A percentile compares a stretch with the other conserved stretches of the same genome.
Conservation (phyloP, 2,113 vertebrate species). For the Murina feae region DNA sequence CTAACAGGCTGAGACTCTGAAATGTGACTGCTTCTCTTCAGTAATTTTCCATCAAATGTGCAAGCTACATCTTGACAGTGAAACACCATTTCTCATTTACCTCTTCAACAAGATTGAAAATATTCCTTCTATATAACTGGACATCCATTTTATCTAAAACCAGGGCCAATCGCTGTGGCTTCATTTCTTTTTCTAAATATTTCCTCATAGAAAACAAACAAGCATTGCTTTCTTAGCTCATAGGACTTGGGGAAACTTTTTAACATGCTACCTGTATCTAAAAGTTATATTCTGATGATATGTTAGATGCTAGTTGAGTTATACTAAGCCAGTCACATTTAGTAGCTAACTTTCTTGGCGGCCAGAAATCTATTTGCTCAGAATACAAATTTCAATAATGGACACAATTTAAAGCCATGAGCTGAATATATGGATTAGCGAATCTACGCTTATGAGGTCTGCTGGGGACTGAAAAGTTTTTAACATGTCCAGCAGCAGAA, state of each 20-base stretch:
- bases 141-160: conserved; percentile 55
- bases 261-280: neutral
- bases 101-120: conserved; percentile 58
- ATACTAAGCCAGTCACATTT: neutral
- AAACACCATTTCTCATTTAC: conserved; percentile 57
- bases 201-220: neutral
- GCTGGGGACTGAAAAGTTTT: neutral
- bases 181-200: conserved; percentile 25
- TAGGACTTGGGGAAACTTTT: conserved; percentile 3
- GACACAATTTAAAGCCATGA: neutral
- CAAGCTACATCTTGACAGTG: conserved; percentile 49
- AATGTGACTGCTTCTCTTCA: conserved; percentile 69
- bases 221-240: neutral
- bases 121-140: conserved; percentile 19
- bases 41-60: conserved; percentile 65
- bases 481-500: neutral
- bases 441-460: neutral
- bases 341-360: neutral
- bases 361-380: neutral
- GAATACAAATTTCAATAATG: neutral
- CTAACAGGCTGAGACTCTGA: conserved; percentile 66
- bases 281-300: conserved; percentile 7
- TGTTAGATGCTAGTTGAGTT: neutral
- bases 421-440: neutral
- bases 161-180: neutral